phyloP scores from a whole-genome alignment of 2,888 invertebrate genomes.

The Melieria picta region DNA sequence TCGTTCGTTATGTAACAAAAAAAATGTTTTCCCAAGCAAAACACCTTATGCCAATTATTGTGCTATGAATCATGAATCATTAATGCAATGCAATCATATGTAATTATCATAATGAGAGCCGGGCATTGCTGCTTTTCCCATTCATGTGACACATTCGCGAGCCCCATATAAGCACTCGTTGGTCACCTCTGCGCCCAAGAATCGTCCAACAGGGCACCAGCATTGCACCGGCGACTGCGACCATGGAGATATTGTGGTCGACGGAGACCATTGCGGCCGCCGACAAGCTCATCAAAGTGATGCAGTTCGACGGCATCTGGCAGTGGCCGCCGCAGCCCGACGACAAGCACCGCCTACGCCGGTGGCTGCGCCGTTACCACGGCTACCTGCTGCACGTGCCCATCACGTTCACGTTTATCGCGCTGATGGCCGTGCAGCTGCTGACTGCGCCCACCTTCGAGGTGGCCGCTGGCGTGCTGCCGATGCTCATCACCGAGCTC shows the following conservation, averaged over 20 bases:
- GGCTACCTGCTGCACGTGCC: constrained; percentile 45
- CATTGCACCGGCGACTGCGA: neutral
- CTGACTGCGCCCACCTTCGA: constrained; percentile 43
- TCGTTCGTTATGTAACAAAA: too few relatives aligned
- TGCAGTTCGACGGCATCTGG: constrained; percentile 48
- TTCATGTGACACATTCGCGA: too few relatives aligned
- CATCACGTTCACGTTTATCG: constrained; percentile 43
- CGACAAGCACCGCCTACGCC: neutral
- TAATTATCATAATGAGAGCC: too few relatives aligned
- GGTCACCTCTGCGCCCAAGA: neutral
- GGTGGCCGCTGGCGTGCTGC: constrained; percentile 48
- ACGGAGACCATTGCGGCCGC: constrained; percentile 42
- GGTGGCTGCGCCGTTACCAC: constrained; percentile 8
- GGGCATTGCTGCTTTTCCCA: too few relatives aligned
- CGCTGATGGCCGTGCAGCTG: constrained; percentile 49
- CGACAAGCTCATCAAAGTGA: constrained; percentile 39
- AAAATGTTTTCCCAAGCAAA: too few relatives aligned
- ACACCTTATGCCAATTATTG: too few relatives aligned
- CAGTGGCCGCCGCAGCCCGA: constrained; percentile 6
- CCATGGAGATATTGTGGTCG: too few relatives aligned
- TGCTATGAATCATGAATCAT: too few relatives aligned
- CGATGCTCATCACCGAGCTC: constrained; percentile 50
- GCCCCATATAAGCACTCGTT: too few relatives aligned
- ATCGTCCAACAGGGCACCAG: neutral
- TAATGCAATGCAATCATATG: too few relatives aligned